phyloP scores from a whole-genome alignment of 2,888 invertebrate genomes.

The Epinotia brunnichana region DNA sequence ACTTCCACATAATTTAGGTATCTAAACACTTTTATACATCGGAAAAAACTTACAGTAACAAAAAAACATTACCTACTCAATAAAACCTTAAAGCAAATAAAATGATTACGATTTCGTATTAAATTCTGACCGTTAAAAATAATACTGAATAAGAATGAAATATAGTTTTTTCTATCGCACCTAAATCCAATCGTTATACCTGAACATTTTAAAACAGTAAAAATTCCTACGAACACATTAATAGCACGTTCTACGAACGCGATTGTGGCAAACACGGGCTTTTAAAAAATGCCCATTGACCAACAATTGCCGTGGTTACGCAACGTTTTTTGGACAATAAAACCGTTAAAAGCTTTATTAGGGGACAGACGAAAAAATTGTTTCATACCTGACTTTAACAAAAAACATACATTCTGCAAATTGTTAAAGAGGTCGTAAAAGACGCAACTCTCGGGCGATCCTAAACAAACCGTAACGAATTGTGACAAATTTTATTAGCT shows the following conservation, averaged over 20 bases:
- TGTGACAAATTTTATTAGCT: conserved; percentile 47
- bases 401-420: conserved; percentile 22
- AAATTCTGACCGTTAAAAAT: neutral
- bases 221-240: conserved; percentile 14
- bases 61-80: neutral
- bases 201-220: conserved; percentile 29
- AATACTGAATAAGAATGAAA: neutral
- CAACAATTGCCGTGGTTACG: conserved; percentile 64
- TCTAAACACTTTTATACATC: neutral
- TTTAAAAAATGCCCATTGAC: conserved; percentile 46
- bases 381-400: conserved; percentile 63
- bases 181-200: conserved; percentile 14
- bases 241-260: conserved; percentile 35
- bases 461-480: conserved; percentile 41
- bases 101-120: neutral
- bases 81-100: neutral
- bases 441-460: conserved; percentile 20
- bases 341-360: conserved; percentile 64
- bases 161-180: neutral
- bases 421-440: conserved; percentile 29
- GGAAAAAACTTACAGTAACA: neutral
- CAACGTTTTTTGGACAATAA: conserved; percentile 66
- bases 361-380: conserved; percentile 60
- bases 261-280: conserved; percentile 33
- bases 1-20: neutral